phyloP scores from a whole-genome alignment of 2,797 vertebrate species.

The Gadopsis marmoratus region DNA sequence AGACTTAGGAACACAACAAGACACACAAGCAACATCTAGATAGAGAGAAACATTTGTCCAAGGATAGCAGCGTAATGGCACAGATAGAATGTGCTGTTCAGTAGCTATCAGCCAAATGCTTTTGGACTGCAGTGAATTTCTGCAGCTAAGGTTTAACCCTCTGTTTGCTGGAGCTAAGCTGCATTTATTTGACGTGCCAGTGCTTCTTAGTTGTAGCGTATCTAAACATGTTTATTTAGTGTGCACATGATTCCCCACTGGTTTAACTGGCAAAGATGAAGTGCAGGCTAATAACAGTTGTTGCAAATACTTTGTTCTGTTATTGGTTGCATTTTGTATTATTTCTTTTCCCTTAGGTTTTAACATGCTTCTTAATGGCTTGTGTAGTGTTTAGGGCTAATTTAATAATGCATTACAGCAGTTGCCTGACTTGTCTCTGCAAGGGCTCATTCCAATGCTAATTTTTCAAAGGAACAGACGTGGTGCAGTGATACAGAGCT shows the following conservation, averaged over 20 bases:
- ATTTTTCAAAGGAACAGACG: conserved; percentile 81
- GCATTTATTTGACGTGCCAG: conserved; percentile 77
- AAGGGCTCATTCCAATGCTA: conserved; percentile 86
- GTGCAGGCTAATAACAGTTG: conserved; percentile 74
- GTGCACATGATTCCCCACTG: conserved; percentile 70
- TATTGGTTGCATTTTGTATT: conserved; percentile 79
- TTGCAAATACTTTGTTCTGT: conserved; percentile 76
- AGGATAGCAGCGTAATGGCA: conserved; percentile 75
- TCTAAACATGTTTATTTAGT: conserved; percentile 78
- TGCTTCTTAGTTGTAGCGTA: conserved; percentile 78
- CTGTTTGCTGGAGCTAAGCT: conserved; percentile 76
- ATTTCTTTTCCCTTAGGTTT: conserved; percentile 71
- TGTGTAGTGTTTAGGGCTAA: conserved; percentile 89
- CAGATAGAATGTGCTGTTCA: conserved; percentile 85
- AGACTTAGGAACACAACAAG: conserved; percentile 71
- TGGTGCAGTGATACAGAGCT: conserved; percentile 82
- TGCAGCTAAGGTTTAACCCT: conserved; percentile 90
- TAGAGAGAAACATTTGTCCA: conserved; percentile 72
- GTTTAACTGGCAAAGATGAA: conserved; percentile 71
- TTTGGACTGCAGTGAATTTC: conserved; percentile 91
- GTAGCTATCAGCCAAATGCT: conserved; percentile 87
- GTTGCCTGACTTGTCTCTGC: conserved; percentile 86
- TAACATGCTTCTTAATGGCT: conserved; percentile 84
- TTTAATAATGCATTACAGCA: conserved; percentile 86
- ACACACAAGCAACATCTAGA: conserved; percentile 70